Percentiles rank a stretch among this genome's conserved stretches.
These are phyloP conservation scores for Vicugna pacos DNA, from an alignment of 2,113 vertebrate species.

Conservation along the genomic window DNA sequence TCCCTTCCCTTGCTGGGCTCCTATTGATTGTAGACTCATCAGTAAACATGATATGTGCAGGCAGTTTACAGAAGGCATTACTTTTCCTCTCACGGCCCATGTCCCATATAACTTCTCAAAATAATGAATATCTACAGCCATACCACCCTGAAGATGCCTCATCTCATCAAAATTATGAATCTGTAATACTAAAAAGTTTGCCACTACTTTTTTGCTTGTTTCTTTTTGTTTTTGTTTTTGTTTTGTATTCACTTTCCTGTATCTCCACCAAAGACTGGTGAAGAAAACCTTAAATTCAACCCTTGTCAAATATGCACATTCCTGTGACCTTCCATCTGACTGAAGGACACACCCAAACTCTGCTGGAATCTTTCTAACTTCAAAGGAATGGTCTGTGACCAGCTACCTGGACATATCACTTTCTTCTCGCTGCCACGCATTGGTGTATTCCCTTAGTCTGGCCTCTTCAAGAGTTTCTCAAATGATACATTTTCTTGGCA, in stretches of 20 bases:
- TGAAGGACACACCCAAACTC: neutral
- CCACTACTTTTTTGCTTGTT: neutral
- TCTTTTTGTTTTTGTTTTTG: too few relatives aligned
- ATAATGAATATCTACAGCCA: neutral
- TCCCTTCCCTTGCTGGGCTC: neutral
- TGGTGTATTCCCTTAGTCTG: neutral
- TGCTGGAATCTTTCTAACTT: neutral
- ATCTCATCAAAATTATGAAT: neutral
- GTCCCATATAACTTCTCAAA: neutral
- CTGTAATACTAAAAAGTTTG: neutral
- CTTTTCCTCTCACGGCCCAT: neutral
- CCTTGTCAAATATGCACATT: neutral
- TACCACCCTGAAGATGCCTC: too few relatives aligned
- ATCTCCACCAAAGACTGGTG: neutral
- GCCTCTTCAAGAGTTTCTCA: neutral
- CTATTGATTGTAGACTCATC: neutral
- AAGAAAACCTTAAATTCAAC: neutral
- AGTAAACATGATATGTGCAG: neutral
- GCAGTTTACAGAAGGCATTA: neutral
- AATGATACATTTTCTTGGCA: neutral
- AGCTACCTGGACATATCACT: neutral
- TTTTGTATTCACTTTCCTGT: neutral
- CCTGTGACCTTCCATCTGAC: neutral
- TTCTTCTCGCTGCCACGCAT: neutral
- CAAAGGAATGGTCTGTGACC: rapidly evolving